These are phyloP conservation scores for Avahi laniger DNA, from an alignment of 2,797 vertebrate species.

Conservation along the genomic window DNA sequence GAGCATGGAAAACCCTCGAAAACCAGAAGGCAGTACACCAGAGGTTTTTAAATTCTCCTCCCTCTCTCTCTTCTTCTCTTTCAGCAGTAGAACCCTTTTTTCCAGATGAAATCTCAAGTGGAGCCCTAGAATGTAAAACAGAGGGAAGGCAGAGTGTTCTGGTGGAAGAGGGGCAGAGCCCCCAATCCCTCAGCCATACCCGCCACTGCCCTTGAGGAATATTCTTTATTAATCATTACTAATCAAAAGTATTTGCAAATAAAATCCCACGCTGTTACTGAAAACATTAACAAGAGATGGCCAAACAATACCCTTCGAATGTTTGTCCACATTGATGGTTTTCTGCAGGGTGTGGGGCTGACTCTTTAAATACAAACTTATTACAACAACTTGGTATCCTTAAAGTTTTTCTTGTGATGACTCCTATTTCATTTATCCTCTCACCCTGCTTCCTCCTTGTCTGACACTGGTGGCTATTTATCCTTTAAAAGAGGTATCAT, in stretches of 20 bases:
- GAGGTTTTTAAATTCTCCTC: background rate
- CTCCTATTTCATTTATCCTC: too few relatives aligned
- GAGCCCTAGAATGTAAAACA: background rate
- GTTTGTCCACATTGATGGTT: background rate
- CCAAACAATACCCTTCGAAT: fast-evolving
- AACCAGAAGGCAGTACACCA: background rate
- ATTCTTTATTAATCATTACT: background rate
- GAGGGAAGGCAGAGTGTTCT: background rate
- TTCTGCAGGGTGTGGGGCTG: background rate
- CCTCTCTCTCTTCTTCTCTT: background rate
- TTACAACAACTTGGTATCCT: background rate
- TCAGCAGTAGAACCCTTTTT: background rate
- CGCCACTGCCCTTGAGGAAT: background rate
- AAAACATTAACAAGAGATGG: background rate
- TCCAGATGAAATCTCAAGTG: background rate
- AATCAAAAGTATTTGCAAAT: background rate
- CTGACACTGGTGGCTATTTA: background rate
- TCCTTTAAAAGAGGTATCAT: background rate
- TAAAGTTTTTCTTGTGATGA: background rate
- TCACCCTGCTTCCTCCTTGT: background rate
- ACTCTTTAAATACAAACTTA: background rate
- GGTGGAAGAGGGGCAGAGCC: background rate
- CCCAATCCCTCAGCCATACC: background rate
- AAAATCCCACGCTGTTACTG: background rate
- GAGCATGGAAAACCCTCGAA: background rate